A percentile compares a stretch with the other conserved stretches of the same genome.
Conservation (phyloP, 1,140 invertebrate species). For the Heliconius nattereri region DNA sequence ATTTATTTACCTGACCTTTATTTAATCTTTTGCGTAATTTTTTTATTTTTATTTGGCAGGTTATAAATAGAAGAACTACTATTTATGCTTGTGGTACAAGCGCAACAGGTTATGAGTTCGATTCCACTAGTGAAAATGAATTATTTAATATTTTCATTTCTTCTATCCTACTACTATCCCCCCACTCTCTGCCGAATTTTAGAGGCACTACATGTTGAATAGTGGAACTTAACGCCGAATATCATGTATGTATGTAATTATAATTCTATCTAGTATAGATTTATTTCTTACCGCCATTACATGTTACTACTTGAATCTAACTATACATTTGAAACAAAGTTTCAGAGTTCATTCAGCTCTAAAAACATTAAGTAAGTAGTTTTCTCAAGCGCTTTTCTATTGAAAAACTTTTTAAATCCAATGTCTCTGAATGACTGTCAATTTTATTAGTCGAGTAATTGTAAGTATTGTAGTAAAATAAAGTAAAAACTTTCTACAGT, state of each 20-base stretch:
- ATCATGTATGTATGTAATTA: no score
- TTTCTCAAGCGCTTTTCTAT: not conserved
- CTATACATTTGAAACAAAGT: not conserved
- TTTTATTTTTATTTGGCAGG: no score
- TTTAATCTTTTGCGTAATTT: not conserved
- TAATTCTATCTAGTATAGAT: no score
- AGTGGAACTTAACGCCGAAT: no score
- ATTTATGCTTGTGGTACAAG: no score
- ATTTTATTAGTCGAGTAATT: not conserved
- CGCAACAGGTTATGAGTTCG: no score
- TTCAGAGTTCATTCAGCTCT: not conserved
- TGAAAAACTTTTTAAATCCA: not conserved
- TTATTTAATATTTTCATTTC: no score
- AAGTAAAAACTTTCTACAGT: not conserved
- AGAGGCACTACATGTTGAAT: no score
- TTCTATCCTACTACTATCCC: no score
- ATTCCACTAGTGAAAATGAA: no score
- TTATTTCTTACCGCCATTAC: not conserved
- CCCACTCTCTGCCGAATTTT: no score
- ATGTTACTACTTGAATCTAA: not conserved
- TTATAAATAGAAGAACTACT: no score
- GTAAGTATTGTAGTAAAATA: not conserved
- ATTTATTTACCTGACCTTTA: not conserved
- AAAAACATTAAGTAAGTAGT: slow-evolving; percentile 12
- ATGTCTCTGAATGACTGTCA: not conserved